Conservation (phyloP, 2,888 invertebrate genomes). For the Meta bourneti region DNA sequence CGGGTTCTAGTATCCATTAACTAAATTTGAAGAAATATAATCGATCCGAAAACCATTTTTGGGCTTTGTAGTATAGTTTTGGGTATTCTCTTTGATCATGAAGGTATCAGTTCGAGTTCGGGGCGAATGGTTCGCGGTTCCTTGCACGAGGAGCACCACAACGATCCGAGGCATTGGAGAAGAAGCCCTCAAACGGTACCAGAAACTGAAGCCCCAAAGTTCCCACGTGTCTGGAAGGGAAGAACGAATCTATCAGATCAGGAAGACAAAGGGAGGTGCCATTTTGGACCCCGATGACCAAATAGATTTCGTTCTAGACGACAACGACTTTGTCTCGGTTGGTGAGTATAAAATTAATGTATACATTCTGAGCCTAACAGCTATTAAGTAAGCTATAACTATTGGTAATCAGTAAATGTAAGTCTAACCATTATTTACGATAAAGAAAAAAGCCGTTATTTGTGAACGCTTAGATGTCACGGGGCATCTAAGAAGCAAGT, state of each 20-base stretch:
- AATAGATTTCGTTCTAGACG: constrained; percentile 83
- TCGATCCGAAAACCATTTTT: not conserved
- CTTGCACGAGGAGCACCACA: constrained; percentile 82
- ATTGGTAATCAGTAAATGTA: too few relatives aligned
- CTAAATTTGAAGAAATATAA: not conserved
- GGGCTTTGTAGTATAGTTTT: not conserved
- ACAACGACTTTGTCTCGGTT: constrained; percentile 85
- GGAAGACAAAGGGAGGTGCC: constrained; percentile 84
- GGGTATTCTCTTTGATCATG: constrained; percentile 80
- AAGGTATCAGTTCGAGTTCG: constrained; percentile 83
- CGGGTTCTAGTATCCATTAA: too few relatives aligned
- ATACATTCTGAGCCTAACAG: too few relatives aligned
- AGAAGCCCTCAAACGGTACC: constrained; percentile 82
- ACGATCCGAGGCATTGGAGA: constrained; percentile 83
- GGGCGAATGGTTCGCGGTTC: constrained; percentile 84
- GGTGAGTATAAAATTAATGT: constrained; percentile 81
- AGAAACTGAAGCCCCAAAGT: constrained; percentile 80
- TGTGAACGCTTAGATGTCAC: too few relatives aligned
- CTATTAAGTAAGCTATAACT: too few relatives aligned
- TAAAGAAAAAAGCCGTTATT: too few relatives aligned
- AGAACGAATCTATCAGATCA: constrained; percentile 82
- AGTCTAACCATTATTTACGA: too few relatives aligned
- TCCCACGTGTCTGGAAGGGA: constrained; percentile 74
- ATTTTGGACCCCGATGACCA: constrained; percentile 84
- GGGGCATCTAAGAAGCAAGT: too few relatives aligned